Percentiles rank a stretch among this genome's conserved stretches.
Evolutionary conservation across 2,888 invertebrate species (phyloP).

Genomic region (Lochmaea capreae): DNA sequence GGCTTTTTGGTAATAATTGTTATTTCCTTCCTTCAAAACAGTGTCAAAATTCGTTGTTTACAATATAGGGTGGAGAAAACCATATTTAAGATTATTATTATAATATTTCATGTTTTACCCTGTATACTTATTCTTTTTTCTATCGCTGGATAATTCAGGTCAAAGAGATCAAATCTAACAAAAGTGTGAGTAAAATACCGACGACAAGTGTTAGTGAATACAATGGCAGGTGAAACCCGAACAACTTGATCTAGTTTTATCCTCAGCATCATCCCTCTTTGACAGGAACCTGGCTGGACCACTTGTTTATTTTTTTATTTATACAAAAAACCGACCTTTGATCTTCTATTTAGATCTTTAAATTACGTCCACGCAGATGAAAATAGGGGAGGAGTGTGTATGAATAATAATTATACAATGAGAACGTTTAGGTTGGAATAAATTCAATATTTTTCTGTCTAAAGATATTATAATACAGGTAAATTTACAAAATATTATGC

Average conservation of each 20-base stretch:
- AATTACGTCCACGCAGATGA: neutral
- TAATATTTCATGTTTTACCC: neutral
- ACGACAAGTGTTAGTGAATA: conserved; percentile 10
- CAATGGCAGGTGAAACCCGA: conserved; percentile 11
- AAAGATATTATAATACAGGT: too few relatives aligned
- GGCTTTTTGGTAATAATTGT: too few relatives aligned
- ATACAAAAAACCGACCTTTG: conserved; percentile 21
- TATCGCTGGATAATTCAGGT: neutral
- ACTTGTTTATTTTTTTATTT: conserved; percentile 16
- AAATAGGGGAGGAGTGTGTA: conserved; percentile 8
- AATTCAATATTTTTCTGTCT: too few relatives aligned
- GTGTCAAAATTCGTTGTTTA: too few relatives aligned
- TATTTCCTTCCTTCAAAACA: too few relatives aligned
- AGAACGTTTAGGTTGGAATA: too few relatives aligned
- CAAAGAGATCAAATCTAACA: conserved; percentile 14
- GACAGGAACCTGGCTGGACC: conserved; percentile 20
- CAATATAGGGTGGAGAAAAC: too few relatives aligned
- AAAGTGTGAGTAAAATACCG: neutral
- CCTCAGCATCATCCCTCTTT: conserved; percentile 28
- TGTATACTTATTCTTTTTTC: neutral
- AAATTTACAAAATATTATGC: too few relatives aligned
- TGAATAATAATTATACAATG: neutral
- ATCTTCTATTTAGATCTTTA: conserved; percentile 14
- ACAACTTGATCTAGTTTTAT: conserved; percentile 31
- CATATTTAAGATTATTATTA: too few relatives aligned